phyloP scores from a whole-genome alignment of 1,140 invertebrate genomes.

The Penaeus indicus region DNA sequence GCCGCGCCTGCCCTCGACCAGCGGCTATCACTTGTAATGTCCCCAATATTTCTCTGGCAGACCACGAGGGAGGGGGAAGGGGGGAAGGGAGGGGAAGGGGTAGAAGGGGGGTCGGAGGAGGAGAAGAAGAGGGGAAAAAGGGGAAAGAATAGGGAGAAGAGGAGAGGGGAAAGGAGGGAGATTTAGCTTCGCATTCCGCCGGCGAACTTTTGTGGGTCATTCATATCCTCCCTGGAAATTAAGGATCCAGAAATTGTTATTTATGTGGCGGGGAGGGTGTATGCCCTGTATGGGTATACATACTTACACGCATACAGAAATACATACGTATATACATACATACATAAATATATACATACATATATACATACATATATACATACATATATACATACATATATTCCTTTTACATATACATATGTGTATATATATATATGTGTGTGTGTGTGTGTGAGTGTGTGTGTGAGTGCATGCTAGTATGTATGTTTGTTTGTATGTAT shows the following conservation, averaged over 20 bases:
- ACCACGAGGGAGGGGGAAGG: not conserved
- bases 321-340: not conserved
- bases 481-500: too few species aligned
- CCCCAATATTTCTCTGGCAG: conserved; percentile 59
- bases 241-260: not conserved
- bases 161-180: not conserved
- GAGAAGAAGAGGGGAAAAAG: not conserved
- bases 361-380: too few species aligned
- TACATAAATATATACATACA: not conserved
- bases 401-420: too few species aligned
- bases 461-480: too few species aligned
- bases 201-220: too few species aligned
- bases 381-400: too few species aligned
- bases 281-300: not conserved
- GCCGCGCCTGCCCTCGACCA: conserved; percentile 9
- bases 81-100: not conserved
- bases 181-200: not conserved
- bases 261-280: not conserved
- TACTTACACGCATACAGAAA: not conserved
- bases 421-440: too few species aligned
- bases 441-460: too few species aligned
- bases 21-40: conserved; percentile 57
- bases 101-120: not conserved
- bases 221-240: too few species aligned
- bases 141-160: not conserved